Percentiles rank a stretch among this genome's conserved stretches.
phyloP scores from a whole-genome alignment of 1,140 invertebrate genomes.

The Paramacrobiotus metropolitanus region DNA sequence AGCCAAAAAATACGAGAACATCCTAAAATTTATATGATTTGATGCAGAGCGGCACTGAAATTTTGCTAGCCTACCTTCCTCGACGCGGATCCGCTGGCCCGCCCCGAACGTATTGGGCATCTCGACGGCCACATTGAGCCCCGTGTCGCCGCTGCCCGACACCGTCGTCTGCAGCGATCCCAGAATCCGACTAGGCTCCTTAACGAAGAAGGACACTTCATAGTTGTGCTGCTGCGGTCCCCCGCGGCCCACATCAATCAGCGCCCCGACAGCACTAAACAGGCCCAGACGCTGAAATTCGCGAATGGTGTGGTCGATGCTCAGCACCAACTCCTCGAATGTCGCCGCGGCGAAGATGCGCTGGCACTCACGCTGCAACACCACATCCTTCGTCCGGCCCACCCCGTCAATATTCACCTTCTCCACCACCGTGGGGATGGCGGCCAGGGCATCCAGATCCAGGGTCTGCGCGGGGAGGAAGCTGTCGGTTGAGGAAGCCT shows the following conservation, averaged over 20 bases:
- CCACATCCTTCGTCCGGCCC: not conserved
- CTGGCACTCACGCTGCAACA: not conserved
- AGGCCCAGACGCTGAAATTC: not conserved
- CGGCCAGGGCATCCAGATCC: not conserved
- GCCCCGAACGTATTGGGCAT: not conserved
- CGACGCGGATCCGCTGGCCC: not conserved
- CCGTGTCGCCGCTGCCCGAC: not conserved
- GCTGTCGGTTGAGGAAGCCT: not conserved
- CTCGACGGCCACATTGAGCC: not conserved
- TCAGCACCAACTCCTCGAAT: not conserved
- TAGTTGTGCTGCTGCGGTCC: not conserved
- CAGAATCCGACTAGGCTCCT: not conserved
- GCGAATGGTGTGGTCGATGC: not conserved
- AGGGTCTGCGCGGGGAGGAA: not conserved
- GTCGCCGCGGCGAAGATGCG: not conserved
- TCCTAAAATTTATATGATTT: no score
- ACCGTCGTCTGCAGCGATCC: not conserved
- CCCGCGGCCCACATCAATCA: not conserved
- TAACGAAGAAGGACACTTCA: constrained; percentile 4
- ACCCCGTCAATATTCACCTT: not conserved
- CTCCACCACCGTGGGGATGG: not conserved
- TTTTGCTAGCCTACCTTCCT: not conserved
- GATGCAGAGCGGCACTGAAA: no score
- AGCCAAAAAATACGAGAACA: no score
- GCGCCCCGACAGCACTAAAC: not conserved